Conservation (phyloP, 2,113 vertebrate genomes). For the Onychorhynchus coronatus region DNA sequence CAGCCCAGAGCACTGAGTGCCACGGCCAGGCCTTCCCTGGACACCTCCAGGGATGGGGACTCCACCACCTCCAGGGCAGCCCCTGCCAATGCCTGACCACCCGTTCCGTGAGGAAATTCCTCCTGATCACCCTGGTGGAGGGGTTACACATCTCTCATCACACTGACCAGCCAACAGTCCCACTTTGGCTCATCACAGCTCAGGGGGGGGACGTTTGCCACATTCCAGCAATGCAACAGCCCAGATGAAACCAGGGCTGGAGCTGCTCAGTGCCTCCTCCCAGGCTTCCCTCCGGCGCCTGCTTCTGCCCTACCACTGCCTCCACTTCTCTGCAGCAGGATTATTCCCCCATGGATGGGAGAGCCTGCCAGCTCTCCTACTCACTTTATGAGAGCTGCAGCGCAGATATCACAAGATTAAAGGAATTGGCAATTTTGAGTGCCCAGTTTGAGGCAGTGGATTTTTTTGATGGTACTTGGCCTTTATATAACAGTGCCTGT, state of each 20-base stretch:
- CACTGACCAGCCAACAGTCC: accelerated
- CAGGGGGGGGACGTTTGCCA: accelerated
- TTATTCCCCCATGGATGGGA: background rate
- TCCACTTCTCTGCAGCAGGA: background rate
- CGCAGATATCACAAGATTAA: background rate
- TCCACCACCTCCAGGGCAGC: background rate
- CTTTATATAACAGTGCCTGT: background rate
- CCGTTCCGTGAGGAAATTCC: background rate
- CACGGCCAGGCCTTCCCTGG: accelerated
- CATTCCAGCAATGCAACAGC: background rate
- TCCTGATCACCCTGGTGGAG: background rate
- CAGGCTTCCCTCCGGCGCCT: background rate
- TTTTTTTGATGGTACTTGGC: background rate
- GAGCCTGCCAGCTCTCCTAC: background rate
- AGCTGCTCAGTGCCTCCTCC: background rate
- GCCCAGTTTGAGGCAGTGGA: background rate
- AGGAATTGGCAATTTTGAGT: background rate
- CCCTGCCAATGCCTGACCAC: background rate
- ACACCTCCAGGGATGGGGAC: background rate
- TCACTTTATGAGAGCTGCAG: accelerated
- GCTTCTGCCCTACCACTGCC: background rate
- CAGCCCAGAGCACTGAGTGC: background rate
- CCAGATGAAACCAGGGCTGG: background rate
- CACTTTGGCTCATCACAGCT: background rate
- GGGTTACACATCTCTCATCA: accelerated